A percentile compares a stretch with the other conserved stretches of the same genome.
phyloP scores from a whole-genome alignment of 2,113 vertebrate species.

The Calyptommatus sinebrachiatus region DNA sequence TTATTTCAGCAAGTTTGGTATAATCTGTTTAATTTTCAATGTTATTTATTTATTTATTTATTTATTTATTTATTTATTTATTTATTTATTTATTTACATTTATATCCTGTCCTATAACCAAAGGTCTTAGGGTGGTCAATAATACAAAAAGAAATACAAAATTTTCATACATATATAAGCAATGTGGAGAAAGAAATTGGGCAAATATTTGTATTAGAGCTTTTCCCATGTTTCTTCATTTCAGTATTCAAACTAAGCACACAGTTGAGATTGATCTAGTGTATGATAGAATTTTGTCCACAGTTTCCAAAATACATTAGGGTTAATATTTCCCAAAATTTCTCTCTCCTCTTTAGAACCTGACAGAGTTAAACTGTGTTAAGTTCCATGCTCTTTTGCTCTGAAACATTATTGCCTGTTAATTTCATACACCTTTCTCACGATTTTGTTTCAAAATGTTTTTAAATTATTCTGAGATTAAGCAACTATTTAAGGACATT shows the following conservation, averaged over 20 bases:
- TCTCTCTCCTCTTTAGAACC: neutral
- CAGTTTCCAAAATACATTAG: constrained; percentile 1
- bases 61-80: no score
- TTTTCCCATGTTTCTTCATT: neutral
- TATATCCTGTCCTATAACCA: no score
- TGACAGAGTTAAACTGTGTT: neutral
- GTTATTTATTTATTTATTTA: no score
- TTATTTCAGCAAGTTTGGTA: neutral
- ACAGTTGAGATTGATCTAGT: neutral
- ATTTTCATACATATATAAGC: neutral
- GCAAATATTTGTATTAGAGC: neutral
- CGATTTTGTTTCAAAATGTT: no score
- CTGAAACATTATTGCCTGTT: neutral
- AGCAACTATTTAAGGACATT: no score
- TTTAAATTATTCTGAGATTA: no score
- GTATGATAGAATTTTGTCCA: neutral
- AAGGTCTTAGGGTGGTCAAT: no score
- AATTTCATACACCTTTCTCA: no score
- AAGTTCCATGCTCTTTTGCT: no score
- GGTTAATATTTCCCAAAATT: neutral
- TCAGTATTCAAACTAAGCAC: constrained; percentile 14
- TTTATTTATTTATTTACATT: no score
- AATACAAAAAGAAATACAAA: no score
- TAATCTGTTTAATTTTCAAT: neutral
- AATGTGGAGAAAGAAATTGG: neutral